These are phyloP conservation scores for Araneus ventricosus DNA, from an alignment of 1,140 invertebrate genomes.

Conservation along the genomic window DNA sequence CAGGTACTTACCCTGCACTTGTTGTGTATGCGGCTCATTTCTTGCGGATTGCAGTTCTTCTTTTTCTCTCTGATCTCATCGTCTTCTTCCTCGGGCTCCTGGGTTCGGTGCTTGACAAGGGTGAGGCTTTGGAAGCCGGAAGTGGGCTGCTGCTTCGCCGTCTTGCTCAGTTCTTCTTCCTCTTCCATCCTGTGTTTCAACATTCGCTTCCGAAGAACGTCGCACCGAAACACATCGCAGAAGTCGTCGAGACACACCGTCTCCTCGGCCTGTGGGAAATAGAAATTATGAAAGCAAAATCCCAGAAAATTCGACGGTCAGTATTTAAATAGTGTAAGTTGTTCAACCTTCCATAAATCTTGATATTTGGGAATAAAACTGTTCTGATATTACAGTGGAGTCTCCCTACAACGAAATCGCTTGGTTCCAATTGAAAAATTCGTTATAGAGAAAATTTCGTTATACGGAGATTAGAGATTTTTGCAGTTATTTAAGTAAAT, in stretches of 20 bases:
- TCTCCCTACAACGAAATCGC: too few species aligned
- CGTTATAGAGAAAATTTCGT: too few species aligned
- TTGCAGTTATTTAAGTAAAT: too few species aligned
- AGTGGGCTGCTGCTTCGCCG: not conserved
- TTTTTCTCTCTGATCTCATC: conserved; percentile 50
- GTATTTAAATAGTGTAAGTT: not conserved
- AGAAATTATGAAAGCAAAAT: not conserved
- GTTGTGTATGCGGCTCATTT: conserved; percentile 25
- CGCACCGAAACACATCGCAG: conserved; percentile 97
- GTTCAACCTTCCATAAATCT: too few species aligned
- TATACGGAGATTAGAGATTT: too few species aligned
- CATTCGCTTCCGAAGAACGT: conserved; percentile 84
- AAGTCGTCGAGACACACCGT: conserved; percentile 94
- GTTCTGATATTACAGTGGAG: too few species aligned
- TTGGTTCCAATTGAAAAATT: too few species aligned
- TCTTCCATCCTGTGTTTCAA: conserved; percentile 58
- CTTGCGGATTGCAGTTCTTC: conserved; percentile 21
- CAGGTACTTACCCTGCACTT: conserved; percentile 62
- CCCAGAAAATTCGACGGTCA: not conserved
- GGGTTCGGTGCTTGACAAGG: not conserved
- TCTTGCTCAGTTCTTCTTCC: conserved; percentile 10
- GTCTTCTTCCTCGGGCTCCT: conserved; percentile 27
- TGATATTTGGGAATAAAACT: too few species aligned
- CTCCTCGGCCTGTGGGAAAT: conserved; percentile 87
- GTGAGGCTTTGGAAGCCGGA: not conserved